Evolutionary conservation across 2,797 vertebrate genomes (phyloP).

Genomic region (Phyllotis vaccarum): DNA sequence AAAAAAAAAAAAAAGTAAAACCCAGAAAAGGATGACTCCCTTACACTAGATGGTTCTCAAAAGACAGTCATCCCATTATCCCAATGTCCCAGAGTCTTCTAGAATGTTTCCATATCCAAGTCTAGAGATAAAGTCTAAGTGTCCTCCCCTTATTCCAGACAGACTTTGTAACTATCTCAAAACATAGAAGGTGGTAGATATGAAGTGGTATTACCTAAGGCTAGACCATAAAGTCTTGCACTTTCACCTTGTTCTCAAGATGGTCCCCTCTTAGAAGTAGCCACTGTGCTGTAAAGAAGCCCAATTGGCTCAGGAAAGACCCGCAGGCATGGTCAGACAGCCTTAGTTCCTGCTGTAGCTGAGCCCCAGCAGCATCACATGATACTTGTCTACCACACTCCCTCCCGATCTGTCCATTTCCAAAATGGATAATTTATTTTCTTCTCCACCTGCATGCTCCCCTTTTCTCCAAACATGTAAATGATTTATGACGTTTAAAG

Average conservation of each 20-base stretch:
- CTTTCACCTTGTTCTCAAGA: neutral
- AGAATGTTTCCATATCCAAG: neutral
- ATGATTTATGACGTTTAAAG: neutral
- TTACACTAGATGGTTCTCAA: neutral
- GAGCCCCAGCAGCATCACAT: neutral
- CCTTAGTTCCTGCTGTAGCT: neutral
- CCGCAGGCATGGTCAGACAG: neutral
- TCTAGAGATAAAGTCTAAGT: neutral
- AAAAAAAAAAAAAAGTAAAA: neutral
- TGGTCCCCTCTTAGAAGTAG: neutral
- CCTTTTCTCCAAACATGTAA: neutral
- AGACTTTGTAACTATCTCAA: neutral
- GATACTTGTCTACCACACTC: neutral
- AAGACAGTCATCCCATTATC: too few species aligned
- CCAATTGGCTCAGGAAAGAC: neutral
- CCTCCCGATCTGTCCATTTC: slow-evolving; percentile 3
- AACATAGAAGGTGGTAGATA: neutral
- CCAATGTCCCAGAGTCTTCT: neutral
- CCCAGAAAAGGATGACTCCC: neutral
- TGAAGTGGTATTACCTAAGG: neutral
- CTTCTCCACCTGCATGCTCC: neutral
- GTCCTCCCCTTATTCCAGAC: neutral
- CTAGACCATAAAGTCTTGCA: neutral
- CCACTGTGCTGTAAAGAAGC: neutral
- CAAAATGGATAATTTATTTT: neutral